Evolutionary conservation across 2,888 invertebrate species (phyloP), one percentile per base, ranked within the genome.

Genomic region (Pteria penguin): DNA sequence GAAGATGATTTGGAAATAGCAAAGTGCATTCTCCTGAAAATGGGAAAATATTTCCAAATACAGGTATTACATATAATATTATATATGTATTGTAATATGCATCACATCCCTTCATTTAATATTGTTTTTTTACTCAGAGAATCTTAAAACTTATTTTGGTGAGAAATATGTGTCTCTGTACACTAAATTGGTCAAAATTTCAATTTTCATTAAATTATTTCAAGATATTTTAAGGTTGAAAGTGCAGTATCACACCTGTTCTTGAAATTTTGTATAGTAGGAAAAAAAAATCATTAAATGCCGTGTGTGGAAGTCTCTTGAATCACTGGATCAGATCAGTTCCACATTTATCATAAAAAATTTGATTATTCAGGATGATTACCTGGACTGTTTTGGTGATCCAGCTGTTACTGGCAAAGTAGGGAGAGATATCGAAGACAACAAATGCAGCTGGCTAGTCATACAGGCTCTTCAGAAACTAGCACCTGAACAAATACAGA

Each of bases 41-140:
- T 99, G 95, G 99, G 99, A 36, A 96, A 97, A 87, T 97, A 97
- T 91, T 99, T 96, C 93, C 99, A 99, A 94, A 96, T 97, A 58
- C 97, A 97, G 94, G 97, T 93, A 82, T n/a, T n/a, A n/a, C n/a
- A n/a, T n/a, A n/a, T n/a, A n/a, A n/a, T n/a, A n/a, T n/a, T n/a
- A n/a, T n/a, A n/a, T n/a, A n/a, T n/a, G n/a, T n/a, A n/a, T n/a
- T n/a, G n/a, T n/a, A n/a, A n/a, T n/a, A n/a, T n/a, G n/a, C n/a
- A n/a, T n/a, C n/a, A n/a, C n/a, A n/a, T n/a, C n/a, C n/a, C n/a
- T n/a, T n/a, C n/a, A n/a, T n/a, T n/a, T n/a, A n/a, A n/a, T n/a
- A n/a, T n/a, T n/a, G n/a, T n/a, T n/a, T n/a, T n/a, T n/a, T n/a
- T n/a, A n/a, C n/a, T n/a, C n/a, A n/a, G n/a, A n/a, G n/a, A n/a